phyloP scores from a whole-genome alignment of 2,797 vertebrate genomes.

The Sibirionetta formosa region DNA sequence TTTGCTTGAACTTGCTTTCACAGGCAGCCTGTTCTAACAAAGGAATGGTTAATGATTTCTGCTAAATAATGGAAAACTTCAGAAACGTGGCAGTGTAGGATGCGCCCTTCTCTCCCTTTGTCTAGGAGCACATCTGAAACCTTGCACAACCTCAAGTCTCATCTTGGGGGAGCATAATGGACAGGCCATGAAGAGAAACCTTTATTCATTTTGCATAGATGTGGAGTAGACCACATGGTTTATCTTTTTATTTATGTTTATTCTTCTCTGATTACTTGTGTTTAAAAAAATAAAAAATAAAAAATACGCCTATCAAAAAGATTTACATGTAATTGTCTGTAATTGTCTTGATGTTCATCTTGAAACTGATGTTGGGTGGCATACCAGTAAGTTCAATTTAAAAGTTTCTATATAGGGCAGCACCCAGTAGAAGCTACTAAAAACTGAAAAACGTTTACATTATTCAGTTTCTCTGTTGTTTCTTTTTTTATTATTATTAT shows the following conservation, averaged over 20 bases:
- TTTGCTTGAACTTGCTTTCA: conserved; percentile 24
- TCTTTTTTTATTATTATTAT: accelerated
- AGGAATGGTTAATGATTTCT: conserved; percentile 60
- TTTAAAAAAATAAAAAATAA: background rate
- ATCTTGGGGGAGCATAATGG: background rate
- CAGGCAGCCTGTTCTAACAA: conserved; percentile 32
- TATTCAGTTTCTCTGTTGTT: background rate
- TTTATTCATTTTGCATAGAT: background rate
- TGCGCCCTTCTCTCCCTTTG: background rate
- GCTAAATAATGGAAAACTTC: conserved; percentile 55
- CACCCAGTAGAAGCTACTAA: background rate
- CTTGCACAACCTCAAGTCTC: background rate
- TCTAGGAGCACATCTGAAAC: background rate
- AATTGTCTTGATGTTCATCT: background rate
- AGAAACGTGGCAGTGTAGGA: background rate
- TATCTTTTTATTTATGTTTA: background rate
- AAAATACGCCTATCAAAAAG: background rate
- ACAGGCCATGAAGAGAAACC: background rate
- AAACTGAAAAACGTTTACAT: background rate
- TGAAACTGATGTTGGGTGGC: background rate
- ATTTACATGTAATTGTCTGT: background rate
- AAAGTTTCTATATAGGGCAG: background rate
- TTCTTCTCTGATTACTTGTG: background rate
- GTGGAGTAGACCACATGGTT: background rate
- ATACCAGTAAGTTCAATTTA: background rate